Evolutionary conservation across 1,140 invertebrate species (phyloP).

Genomic region (Drosophila rufa): DNA sequence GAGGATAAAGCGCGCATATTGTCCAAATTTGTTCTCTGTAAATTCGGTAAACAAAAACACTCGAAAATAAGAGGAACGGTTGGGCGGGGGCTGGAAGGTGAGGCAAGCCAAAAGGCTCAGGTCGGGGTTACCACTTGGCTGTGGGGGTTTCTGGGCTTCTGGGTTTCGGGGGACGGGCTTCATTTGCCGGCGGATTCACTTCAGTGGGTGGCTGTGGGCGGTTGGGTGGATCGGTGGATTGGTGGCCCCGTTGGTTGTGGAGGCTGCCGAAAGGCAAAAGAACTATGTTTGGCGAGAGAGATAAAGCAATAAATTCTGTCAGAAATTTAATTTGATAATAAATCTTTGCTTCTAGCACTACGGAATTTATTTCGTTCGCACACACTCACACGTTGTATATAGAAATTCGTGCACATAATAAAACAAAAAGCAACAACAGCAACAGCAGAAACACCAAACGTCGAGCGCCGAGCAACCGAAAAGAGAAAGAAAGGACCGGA

Average conservation of each 20-base stretch:
- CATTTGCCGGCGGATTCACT: slow-evolving; percentile 39
- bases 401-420: slow-evolving; percentile 84
- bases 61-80: slow-evolving; percentile 33
- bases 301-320: slow-evolving; percentile 86
- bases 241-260: slow-evolving; percentile 37
- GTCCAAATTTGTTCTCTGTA: slow-evolving; percentile 84
- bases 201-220: slow-evolving; percentile 47
- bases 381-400: slow-evolving; percentile 64
- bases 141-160: slow-evolving; percentile 30
- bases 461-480: slow-evolving; percentile 18
- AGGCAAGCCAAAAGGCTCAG: slow-evolving; percentile 35
- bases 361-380: slow-evolving; percentile 84
- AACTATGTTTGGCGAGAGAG: slow-evolving; percentile 85
- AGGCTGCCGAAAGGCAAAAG: slow-evolving; percentile 80
- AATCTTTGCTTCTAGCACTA: slow-evolving; percentile 85
- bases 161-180: slow-evolving; percentile 21
- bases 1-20: slow-evolving; percentile 77
- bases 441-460: no score
- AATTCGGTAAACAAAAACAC: slow-evolving; percentile 78
- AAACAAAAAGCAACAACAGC: slow-evolving; percentile 73
- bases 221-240: slow-evolving; percentile 32
- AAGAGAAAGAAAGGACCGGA: slow-evolving; percentile 54
- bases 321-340: slow-evolving; percentile 86
- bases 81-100: slow-evolving; percentile 20
- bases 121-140: slow-evolving; percentile 60